Conservation (phyloP, 2,113 vertebrate species). For the Myiozetetes cayanensis region DNA sequence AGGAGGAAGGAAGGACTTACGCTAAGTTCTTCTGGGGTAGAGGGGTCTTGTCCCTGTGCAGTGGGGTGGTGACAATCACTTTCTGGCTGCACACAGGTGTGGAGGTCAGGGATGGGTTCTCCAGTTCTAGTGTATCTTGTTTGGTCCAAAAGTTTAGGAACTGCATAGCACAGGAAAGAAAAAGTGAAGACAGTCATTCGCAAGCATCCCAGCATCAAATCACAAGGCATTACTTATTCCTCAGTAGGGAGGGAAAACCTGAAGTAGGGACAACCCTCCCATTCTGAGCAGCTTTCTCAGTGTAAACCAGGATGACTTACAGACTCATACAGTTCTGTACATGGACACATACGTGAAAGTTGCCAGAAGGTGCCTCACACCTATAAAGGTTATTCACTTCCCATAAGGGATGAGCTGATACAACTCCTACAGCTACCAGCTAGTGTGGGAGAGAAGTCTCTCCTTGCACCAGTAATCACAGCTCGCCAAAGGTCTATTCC, state of each 20-base stretch:
- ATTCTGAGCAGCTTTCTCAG: neutral
- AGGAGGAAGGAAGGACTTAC: conserved; percentile 71
- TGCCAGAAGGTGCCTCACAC: neutral
- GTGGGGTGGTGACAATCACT: conserved; percentile 88
- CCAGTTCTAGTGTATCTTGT: conserved; percentile 90
- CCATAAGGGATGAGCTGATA: neutral
- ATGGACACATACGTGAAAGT: accelerated
- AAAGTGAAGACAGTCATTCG: neutral
- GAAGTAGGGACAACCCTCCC: neutral
- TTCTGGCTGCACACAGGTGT: conserved; percentile 97
- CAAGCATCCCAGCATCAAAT: neutral
- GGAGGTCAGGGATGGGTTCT: conserved; percentile 94
- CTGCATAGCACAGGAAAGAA: conserved; percentile 67
- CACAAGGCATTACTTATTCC: neutral
- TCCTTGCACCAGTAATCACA: neutral
- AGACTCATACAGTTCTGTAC: neutral
- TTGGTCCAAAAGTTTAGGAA: conserved; percentile 98
- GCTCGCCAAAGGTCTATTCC: neutral
- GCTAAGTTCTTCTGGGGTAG: conserved; percentile 87
- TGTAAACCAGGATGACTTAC: neutral
- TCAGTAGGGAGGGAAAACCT: neutral
- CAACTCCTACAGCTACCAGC: neutral
- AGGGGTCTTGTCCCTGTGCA: conserved; percentile 96
- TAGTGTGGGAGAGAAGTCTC: neutral
- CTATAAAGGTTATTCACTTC: neutral